phyloP scores from a whole-genome alignment of 2,797 vertebrate species.

The Gobio occitaniae region DNA sequence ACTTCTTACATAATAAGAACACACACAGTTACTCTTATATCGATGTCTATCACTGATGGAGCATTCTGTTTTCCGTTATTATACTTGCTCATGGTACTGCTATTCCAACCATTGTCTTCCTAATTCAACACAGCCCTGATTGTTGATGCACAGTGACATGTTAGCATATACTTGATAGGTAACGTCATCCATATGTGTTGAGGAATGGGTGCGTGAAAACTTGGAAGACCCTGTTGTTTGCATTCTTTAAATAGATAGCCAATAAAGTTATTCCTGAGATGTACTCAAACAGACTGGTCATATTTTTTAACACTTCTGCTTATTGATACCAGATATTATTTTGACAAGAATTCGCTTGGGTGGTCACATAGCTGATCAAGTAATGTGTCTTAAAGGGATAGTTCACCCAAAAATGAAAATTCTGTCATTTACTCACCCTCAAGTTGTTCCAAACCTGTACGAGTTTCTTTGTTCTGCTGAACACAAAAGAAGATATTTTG shows the following conservation, averaged over 20 bases:
- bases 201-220: constrained; percentile 38
- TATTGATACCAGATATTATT: constrained; percentile 52
- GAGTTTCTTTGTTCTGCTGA: no score
- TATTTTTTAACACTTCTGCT: constrained; percentile 54
- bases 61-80: constrained; percentile 46
- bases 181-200: constrained; percentile 28
- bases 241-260: constrained; percentile 52
- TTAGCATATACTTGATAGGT: constrained; percentile 56
- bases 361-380: constrained; percentile 12
- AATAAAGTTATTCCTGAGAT: constrained; percentile 48
- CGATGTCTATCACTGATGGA: constrained; percentile 27
- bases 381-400: not conserved
- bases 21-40: constrained; percentile 43
- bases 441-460: no score
- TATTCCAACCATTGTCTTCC: constrained; percentile 35
- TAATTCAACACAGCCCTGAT: constrained; percentile 49
- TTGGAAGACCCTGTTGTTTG: constrained; percentile 7
- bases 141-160: constrained; percentile 53
- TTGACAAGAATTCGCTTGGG: constrained; percentile 40
- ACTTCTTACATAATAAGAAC: constrained; percentile 42
- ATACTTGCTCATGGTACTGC: constrained; percentile 35
- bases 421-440: no score
- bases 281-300: constrained; percentile 30
- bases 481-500: no score
- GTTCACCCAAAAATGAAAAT: no score